Evolutionary conservation across 2,888 invertebrate species (phyloP), one percentile per base, ranked within the genome.

Genomic region (Mimas tiliae): DNA sequence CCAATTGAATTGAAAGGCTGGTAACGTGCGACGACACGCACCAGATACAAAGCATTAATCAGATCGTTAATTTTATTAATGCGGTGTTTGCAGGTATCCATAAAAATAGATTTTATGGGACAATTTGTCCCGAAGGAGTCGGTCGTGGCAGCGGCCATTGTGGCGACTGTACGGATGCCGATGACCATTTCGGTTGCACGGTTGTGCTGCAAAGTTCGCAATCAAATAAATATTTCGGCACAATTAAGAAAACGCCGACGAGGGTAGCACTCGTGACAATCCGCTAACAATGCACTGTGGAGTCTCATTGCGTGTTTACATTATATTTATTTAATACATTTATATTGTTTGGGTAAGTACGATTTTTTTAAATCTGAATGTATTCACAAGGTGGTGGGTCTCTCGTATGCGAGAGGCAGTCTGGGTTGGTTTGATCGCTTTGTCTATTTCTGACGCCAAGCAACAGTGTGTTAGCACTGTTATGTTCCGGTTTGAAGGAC

Each of bases 151-250:
- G 81, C 76, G 76, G 81, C 87, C 86, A 90, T 90, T 90, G 89
- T 91, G 85, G 84, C 78, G 78, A 81, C 79, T 72, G 81, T 77
- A 76, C 84, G 85, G 85, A 93, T 91, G 87, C 93, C 92, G 89
- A 90, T 93, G 93, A 91, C 93, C 93, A 93, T 92, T 92, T 91
- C 91, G 87, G 92, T 90, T 88, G 88, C 90, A 86, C 86, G 85
- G 84, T 87, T 86, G 85, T 87, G 91, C 87, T 88, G 89, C 90
- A 88, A 86, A 87, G 84, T 89, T 88, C 79, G 91, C 93, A 93
- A 93, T 93, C 93, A 93, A 93, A 93, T 93, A 93, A 93, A 93
- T 93, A 93, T 93, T 93, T 93, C 91, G 93, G 93, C 92, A 93
- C 93, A 93, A 93, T 93, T 93, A 93, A 93, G 93, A 93, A 93